phyloP scores from a whole-genome alignment of 2,113 vertebrate genomes.

The Eublepharis macularius region DNA sequence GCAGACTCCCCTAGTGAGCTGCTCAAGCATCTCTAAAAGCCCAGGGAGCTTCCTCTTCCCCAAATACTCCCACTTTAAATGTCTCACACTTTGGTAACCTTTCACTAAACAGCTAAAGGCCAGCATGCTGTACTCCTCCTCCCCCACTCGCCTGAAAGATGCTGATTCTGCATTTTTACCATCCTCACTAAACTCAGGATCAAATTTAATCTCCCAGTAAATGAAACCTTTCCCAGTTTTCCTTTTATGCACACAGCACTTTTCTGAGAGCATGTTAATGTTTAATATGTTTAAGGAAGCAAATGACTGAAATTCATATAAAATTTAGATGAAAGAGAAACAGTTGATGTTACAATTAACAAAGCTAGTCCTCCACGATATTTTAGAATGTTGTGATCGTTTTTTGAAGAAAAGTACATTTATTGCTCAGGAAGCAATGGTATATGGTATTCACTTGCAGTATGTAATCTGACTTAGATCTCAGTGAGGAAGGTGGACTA shows the following conservation, averaged over 20 bases:
- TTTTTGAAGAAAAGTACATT: background rate
- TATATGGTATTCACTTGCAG: too few relatives aligned
- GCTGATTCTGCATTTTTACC: constrained; percentile 33
- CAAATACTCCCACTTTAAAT: background rate
- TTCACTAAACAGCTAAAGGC: constrained; percentile 7
- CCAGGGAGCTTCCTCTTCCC: constrained; percentile 11
- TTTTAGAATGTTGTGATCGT: background rate
- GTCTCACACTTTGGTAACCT: constrained; percentile 25
- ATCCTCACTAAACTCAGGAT: constrained; percentile 3
- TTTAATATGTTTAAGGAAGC: background rate
- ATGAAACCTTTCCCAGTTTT: background rate
- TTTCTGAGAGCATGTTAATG: background rate
- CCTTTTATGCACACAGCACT: background rate
- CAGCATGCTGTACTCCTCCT: background rate
- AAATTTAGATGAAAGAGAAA: background rate
- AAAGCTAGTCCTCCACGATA: background rate
- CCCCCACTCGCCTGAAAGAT: background rate
- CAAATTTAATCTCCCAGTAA: background rate
- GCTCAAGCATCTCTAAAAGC: constrained; percentile 58
- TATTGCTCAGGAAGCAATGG: background rate
- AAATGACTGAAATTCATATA: background rate
- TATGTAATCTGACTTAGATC: too few relatives aligned
- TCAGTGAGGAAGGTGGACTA: too few relatives aligned
- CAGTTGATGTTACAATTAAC: background rate
- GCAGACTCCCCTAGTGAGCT: constrained; percentile 48